These are phyloP conservation scores for Sussaba pulchella DNA, from an alignment of 2,888 invertebrate species.

Conservation along the genomic window DNA sequence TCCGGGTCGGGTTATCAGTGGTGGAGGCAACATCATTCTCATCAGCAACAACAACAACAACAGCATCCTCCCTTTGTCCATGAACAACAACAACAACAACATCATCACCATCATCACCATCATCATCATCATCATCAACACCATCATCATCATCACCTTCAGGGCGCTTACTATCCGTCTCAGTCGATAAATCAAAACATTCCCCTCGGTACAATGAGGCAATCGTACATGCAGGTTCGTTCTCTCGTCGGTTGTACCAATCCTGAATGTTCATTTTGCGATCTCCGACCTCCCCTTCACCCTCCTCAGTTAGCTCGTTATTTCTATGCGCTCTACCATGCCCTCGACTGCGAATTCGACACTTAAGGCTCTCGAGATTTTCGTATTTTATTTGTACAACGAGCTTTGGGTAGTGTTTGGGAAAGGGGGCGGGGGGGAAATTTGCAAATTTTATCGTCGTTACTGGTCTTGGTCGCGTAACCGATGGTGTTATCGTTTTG, in stretches of 20 bases:
- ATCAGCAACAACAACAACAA: constrained; percentile 73
- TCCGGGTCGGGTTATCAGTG: constrained; percentile 80
- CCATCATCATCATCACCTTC: constrained; percentile 79
- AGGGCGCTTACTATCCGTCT: constrained; percentile 82
- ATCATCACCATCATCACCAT: constrained; percentile 76
- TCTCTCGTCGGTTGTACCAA: constrained; percentile 57
- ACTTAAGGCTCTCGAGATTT: constrained; percentile 17
- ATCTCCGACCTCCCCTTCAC: background rate
- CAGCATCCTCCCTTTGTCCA: constrained; percentile 71
- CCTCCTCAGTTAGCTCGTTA: background rate
- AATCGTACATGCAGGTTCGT: constrained; percentile 85
- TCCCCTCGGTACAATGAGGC: constrained; percentile 84
- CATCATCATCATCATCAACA: constrained; percentile 74
- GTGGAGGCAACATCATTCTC: constrained; percentile 79
- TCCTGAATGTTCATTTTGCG: constrained; percentile 28
- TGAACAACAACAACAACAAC: constrained; percentile 74
- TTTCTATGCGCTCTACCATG: no score
- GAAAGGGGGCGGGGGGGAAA: background rate
- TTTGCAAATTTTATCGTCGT: constrained; percentile 1
- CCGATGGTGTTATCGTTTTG: constrained; percentile 60
- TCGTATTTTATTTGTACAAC: constrained; percentile 20
- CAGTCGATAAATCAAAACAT: constrained; percentile 83
- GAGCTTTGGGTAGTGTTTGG: background rate
- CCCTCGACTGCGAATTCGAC: no score
- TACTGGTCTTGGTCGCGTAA: constrained; percentile 53